Conservation (phyloP, 2,888 invertebrate genomes). For the Euzophera pinguis region DNA sequence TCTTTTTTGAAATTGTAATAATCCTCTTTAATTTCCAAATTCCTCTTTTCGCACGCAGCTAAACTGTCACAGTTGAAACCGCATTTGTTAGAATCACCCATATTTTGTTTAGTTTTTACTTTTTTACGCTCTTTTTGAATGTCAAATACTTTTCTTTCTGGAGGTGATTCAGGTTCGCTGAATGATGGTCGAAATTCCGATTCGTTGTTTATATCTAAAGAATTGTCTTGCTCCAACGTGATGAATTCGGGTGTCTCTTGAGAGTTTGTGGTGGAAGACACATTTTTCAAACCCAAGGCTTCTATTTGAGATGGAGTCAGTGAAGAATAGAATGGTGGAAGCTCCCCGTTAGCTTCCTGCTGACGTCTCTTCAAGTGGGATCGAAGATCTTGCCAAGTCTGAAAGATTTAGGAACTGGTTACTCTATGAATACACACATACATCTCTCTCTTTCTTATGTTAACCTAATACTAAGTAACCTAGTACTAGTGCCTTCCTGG, state of each 20-base stretch:
- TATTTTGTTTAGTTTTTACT: conserved; percentile 31
- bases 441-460: too few species aligned
- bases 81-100: conserved; percentile 46
- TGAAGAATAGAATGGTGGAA: conserved; percentile 38
- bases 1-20: conserved; percentile 67
- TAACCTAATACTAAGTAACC: too few species aligned
- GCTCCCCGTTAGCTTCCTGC: conserved; percentile 39
- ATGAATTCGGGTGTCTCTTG: conserved; percentile 50
- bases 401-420: conserved; percentile 25
- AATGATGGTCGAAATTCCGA: conserved; percentile 37
- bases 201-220: conserved; percentile 38
- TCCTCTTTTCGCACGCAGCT: conserved; percentile 55
- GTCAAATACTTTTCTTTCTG: conserved; percentile 50
- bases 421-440: neutral
- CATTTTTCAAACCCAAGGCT: conserved; percentile 50
- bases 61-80: conserved; percentile 59
- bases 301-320: conserved; percentile 53
- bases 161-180: conserved; percentile 51
- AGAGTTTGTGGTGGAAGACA: conserved; percentile 37
- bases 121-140: conserved; percentile 29
- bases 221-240: conserved; percentile 36
- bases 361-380: conserved; percentile 31
- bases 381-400: conserved; percentile 71
- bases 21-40: conserved; percentile 61
- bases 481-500: too few species aligned